A percentile compares a stretch with the other conserved stretches of the same genome.
Conservation (phyloP, 2,888 invertebrate species). For the Lithophane socia region DNA sequence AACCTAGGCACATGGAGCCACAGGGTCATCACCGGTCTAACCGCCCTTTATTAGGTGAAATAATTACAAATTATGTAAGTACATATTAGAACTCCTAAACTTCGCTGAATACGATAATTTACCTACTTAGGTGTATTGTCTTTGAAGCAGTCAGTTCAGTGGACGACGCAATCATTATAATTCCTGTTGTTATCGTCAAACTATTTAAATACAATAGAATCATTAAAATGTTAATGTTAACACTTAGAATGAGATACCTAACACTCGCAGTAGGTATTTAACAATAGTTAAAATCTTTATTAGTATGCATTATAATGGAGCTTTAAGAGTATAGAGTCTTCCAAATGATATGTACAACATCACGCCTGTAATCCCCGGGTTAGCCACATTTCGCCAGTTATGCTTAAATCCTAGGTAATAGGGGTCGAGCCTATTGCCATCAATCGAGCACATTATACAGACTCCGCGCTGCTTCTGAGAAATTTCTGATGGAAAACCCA, state of each 20-base stretch:
- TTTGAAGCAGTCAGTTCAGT: neutral
- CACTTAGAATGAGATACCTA: conserved; percentile 13
- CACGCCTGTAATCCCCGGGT: neutral
- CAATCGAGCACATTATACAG: no score
- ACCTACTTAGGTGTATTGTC: neutral
- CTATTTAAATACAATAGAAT: conserved; percentile 45
- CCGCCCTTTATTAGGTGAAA: neutral
- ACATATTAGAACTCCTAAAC: neutral
- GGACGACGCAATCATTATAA: neutral
- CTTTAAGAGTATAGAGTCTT: neutral
- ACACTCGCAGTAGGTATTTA: neutral
- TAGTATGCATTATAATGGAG: neutral
- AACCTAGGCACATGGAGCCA: neutral
- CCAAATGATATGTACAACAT: neutral
- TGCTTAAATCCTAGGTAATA: no score
- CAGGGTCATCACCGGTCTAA: neutral
- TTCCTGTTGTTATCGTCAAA: neutral
- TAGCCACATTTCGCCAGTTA: neutral
- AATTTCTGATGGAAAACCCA: no score
- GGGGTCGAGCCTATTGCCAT: no score
- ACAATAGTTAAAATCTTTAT: neutral
- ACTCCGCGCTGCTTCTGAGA: no score
- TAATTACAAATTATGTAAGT: no score
- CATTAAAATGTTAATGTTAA: conserved; percentile 17
- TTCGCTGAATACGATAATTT: neutral